A percentile compares a stretch with the other conserved stretches of the same genome.
These are phyloP conservation scores for Ophion obscuratus DNA, from an alignment of 2,888 invertebrate genomes.

Conservation along the genomic window DNA sequence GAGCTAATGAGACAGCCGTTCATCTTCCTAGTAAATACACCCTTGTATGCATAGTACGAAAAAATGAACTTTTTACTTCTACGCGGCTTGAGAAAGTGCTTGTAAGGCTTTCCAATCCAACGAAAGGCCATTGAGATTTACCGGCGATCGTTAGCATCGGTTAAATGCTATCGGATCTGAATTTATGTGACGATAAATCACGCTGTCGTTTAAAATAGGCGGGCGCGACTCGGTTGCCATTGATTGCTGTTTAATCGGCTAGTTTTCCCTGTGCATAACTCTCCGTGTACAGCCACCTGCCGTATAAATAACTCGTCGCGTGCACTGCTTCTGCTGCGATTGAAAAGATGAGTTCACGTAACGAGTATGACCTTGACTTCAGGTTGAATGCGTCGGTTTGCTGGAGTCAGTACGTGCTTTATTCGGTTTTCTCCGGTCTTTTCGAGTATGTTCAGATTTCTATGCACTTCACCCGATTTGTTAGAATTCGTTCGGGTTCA, in stretches of 20 bases:
- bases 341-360: too few species aligned
- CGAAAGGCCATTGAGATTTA: conserved; percentile 7
- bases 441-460: too few species aligned
- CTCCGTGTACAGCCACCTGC: too few species aligned
- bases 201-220: not conserved
- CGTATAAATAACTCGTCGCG: too few species aligned
- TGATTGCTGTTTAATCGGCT: conserved; percentile 41
- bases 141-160: conserved; percentile 7
- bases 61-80: not conserved
- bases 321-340: too few species aligned
- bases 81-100: conserved; percentile 2
- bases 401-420: too few species aligned
- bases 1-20: conserved; percentile 26
- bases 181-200: conserved; percentile 6
- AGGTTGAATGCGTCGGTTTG: too few species aligned
- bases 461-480: too few species aligned
- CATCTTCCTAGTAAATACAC: not conserved
- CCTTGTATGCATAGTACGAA: not conserved
- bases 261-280: not conserved
- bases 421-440: too few species aligned
- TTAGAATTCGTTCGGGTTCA: too few species aligned
- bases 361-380: too few species aligned
- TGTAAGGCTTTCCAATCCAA: conserved; percentile 35
- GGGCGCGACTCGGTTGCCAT: conserved; percentile 14
- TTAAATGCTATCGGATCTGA: not conserved